Evolutionary conservation across 2,797 vertebrate species (phyloP).

Genomic region (Poeciliopsis paucimaculata): DNA sequence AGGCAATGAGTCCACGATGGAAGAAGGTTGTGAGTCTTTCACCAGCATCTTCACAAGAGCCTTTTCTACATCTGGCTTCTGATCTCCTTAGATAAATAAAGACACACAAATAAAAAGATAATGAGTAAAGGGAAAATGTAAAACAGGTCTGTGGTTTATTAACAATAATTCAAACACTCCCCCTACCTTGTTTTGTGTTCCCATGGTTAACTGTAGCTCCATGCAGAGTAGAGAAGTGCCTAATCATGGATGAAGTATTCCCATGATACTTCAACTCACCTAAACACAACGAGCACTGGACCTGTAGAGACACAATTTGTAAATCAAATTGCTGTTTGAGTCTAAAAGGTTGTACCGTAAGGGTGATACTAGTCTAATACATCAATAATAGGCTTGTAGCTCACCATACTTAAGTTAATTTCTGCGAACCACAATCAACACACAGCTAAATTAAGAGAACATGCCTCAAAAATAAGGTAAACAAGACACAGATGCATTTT

Average conservation of each 20-base stretch:
- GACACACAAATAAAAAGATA: neutral
- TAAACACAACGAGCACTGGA: neutral
- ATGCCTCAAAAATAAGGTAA: neutral
- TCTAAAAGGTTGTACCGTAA: neutral
- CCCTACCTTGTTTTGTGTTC: neutral
- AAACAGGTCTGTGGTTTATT: neutral
- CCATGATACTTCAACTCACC: neutral
- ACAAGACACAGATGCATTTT: neutral
- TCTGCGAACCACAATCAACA: neutral
- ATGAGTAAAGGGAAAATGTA: neutral
- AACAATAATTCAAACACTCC: neutral
- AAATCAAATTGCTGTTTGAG: neutral
- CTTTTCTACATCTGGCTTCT: neutral
- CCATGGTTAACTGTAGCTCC: neutral
- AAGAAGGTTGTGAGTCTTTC: neutral
- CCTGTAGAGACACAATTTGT: neutral
- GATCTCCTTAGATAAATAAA: neutral
- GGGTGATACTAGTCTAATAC: neutral
- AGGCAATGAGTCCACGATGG: neutral
- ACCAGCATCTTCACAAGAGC: neutral
- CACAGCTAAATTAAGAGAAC: neutral
- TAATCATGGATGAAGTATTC: neutral
- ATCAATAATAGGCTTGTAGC: neutral
- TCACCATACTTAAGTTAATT: neutral
- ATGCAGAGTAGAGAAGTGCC: neutral